phyloP scores from a whole-genome alignment of 2,888 invertebrate genomes.

The Gastracanthus pulcherrimus region DNA sequence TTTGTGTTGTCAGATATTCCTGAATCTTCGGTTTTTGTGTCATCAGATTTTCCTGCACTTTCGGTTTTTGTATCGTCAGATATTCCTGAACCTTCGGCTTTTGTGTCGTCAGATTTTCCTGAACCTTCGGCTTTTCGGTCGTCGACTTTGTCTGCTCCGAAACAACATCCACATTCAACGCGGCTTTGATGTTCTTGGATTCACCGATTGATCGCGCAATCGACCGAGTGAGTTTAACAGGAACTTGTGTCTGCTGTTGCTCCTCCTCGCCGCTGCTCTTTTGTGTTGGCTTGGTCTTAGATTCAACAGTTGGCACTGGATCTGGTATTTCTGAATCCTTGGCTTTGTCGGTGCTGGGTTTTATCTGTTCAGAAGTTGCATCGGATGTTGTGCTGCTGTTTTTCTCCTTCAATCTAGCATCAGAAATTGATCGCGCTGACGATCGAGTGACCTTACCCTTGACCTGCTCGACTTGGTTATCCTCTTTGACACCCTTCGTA shows the following conservation, averaged over 20 bases:
- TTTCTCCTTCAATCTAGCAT: constrained; percentile 14
- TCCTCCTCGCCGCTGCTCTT: neutral
- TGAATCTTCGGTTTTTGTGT: neutral
- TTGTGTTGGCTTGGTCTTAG: neutral
- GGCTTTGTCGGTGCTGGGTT: neutral
- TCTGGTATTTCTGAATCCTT: neutral
- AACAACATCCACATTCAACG: neutral
- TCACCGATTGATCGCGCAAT: neutral
- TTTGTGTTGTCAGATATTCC: no score
- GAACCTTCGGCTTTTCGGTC: neutral
- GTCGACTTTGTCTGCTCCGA: neutral
- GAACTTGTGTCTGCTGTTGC: neutral
- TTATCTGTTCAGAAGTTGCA: neutral
- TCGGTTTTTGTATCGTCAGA: no score
- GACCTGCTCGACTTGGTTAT: neutral
- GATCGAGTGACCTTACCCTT: constrained; percentile 40
- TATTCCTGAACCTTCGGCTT: neutral
- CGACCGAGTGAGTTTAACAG: constrained; percentile 36
- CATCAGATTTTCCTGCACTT: no score
- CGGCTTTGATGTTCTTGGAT: neutral
- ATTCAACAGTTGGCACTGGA: neutral
- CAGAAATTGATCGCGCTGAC: constrained; percentile 15
- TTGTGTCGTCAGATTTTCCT: neutral
- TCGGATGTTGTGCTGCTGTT: neutral
- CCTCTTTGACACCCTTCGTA: neutral